Evolutionary conservation across 1,140 invertebrate genomes (phyloP), one percentile per base, ranked within the genome.

Genomic region (Atta colombica): DNA sequence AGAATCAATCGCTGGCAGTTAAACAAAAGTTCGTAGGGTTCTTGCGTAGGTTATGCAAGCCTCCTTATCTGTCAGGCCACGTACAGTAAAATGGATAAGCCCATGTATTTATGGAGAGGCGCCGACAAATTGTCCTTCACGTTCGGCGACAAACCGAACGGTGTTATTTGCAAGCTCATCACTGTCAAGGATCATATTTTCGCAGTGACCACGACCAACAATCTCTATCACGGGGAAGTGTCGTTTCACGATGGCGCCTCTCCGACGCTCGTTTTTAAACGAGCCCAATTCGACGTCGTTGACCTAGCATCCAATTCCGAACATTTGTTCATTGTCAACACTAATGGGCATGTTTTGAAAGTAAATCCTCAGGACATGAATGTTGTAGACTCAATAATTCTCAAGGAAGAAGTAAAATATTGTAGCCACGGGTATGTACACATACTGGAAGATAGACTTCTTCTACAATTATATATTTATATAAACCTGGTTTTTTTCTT

Each of bases 221-320:
- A 89, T 86, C 69, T 96, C 21, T 95, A 95, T 61, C 88, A 93
- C 81, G 95, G 94, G 8, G 87, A 92, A 66, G 91, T 94, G 10
- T 72, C 66, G 6, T 58, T 63, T 18, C 58, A 86, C 16, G 84
- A 87, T 3, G 78, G 88, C 21, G 63, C 51, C 12, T 81, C 16
- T 78, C 87, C 16, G 87, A 45, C 28, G 35, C 58, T 92, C 58
- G 69, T 84, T 39, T 89, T 95, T 39, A 93, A 91, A 71, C 92
- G 88, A 51, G 89, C 92, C 51, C 89, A 92, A 49, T 91, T 93
- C 55, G 89, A 81, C 28, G 96, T 96, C 8, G 93, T 96, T 77
- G 97, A 97, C 94, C 96, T 97, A 92, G 96, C 96, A 81, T 96
- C 95, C 89, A 96, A 96, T 92, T 96, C 96, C 89, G 93, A 96